These are phyloP conservation scores for Rhodophaea formosa DNA, from an alignment of 2,888 invertebrate genomes.

Conservation along the genomic window DNA sequence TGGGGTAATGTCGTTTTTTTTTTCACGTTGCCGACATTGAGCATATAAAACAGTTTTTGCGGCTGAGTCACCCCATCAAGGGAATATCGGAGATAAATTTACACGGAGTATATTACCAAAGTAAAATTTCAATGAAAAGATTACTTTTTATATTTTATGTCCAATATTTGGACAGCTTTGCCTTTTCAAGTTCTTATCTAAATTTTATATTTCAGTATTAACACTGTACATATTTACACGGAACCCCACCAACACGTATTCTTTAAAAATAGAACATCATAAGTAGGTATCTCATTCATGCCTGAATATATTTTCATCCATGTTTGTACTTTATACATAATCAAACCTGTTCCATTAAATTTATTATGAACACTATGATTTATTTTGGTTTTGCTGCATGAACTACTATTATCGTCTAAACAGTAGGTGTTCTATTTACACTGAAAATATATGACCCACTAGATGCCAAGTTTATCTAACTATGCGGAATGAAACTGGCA, in stretches of 20 bases:
- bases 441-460: background rate
- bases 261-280: background rate
- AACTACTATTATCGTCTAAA: background rate
- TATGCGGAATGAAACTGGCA: background rate
- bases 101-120: too few species aligned
- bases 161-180: background rate
- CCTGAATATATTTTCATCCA: background rate
- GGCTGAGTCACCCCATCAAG: too few species aligned
- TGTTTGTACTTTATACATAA: constrained; percentile 6
- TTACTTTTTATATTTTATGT: background rate
- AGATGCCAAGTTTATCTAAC: background rate
- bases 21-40: too few species aligned
- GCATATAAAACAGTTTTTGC: too few species aligned
- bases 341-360: background rate
- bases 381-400: constrained; percentile 6
- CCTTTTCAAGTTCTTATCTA: background rate
- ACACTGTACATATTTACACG: constrained; percentile 39
- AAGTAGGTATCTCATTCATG: background rate
- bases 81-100: too few species aligned
- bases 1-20: too few species aligned
- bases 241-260: constrained; percentile 30
- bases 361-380: constrained; percentile 18
- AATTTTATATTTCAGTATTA: constrained; percentile 19
- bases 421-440: background rate
- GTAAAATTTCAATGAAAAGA: too few species aligned